phyloP scores from a whole-genome alignment of 2,113 vertebrate genomes.

The Myotis lucifugus region DNA sequence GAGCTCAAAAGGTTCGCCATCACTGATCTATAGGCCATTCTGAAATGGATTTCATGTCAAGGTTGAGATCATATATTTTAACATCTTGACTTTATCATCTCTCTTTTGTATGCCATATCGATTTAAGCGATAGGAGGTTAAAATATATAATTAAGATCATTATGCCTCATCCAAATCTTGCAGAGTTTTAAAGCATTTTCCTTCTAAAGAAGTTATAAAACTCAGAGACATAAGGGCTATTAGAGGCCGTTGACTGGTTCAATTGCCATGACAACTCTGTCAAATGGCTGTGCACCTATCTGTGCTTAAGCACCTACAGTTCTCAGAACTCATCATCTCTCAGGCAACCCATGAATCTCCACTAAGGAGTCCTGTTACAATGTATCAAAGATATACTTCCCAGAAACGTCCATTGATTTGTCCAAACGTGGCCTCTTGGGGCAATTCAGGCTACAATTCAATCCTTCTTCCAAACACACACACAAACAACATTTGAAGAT shows the following conservation, averaged over 20 bases:
- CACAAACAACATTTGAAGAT: not conserved
- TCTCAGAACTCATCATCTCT: not conserved
- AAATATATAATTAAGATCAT: constrained; percentile 25
- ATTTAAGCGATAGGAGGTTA: constrained; percentile 21
- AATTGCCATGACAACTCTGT: not conserved
- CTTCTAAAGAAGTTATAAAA: constrained; percentile 27
- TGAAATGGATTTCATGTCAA: constrained; percentile 25
- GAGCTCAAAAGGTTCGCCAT: too few relatives aligned
- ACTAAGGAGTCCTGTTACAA: not conserved
- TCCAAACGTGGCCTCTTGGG: not conserved
- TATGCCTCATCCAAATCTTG: not conserved
- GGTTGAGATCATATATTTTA: not conserved
- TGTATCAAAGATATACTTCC: not conserved
- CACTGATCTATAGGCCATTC: not conserved
- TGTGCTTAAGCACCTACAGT: not conserved
- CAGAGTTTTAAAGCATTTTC: not conserved
- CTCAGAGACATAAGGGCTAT: not conserved
- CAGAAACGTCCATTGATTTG: not conserved
- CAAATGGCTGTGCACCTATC: not conserved
- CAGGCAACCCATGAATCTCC: not conserved
- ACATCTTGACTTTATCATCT: not conserved
- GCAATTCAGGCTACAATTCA: not conserved
- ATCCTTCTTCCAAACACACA: not conserved
- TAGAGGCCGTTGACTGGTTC: not conserved
- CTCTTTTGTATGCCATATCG: not conserved